Evolutionary conservation across 2,888 invertebrate species (phyloP).

Genomic region (Phania funesta): DNA sequence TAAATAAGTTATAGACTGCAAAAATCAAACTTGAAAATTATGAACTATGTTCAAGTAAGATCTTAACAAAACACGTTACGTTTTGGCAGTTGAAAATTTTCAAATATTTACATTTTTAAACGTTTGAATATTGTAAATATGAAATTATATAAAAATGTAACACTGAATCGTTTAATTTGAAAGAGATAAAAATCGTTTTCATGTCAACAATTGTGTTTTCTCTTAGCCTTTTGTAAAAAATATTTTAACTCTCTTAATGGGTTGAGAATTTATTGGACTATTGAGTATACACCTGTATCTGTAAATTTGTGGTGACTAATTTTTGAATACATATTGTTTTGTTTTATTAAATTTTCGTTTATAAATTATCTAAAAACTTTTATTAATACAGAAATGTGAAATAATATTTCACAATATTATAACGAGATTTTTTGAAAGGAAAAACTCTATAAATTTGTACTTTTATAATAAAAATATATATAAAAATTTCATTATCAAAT

Average conservation of each 20-base stretch:
- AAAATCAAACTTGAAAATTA: neutral
- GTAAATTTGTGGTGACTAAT: too few relatives aligned
- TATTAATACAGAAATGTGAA: slow-evolving; percentile 6
- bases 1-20: neutral
- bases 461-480: slow-evolving; percentile 26
- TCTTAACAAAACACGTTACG: neutral
- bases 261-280: too few relatives aligned
- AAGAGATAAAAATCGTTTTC: neutral
- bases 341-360: slow-evolving; percentile 11
- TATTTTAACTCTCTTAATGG: neutral
- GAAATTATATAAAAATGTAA: too few relatives aligned
- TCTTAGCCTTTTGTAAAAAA: neutral
- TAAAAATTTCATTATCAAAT: slow-evolving; percentile 8
- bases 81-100: neutral
- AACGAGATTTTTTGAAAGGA: neutral
- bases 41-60: neutral
- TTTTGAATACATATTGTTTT: slow-evolving; percentile 13
- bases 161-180: too few relatives aligned
- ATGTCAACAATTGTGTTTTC: neutral
- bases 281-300: too few relatives aligned
- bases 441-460: slow-evolving; percentile 52
- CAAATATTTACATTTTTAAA: neutral
- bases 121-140: neutral
- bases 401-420: slow-evolving; percentile 31
- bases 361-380: slow-evolving; percentile 38